phyloP scores from a whole-genome alignment of 2,888 invertebrate species.

The Cyaniris semiargus region DNA sequence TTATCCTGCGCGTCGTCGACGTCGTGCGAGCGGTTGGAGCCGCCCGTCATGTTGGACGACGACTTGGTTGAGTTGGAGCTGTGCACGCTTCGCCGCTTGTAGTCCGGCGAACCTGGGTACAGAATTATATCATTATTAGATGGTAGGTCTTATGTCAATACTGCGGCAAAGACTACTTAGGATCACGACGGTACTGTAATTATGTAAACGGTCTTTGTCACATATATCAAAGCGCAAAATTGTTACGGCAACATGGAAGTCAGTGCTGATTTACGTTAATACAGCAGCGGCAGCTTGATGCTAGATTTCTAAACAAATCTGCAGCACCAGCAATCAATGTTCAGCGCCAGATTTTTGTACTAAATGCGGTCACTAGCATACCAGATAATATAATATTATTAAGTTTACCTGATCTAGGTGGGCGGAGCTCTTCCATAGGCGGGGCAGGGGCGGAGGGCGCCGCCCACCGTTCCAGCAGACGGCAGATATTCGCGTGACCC shows the following conservation, averaged over 20 bases:
- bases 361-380: no score
- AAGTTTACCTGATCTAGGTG: conserved; percentile 35
- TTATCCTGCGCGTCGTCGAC: conserved; percentile 56
- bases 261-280: no score
- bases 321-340: no score
- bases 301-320: no score
- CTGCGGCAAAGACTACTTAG: no score
- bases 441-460: conserved; percentile 57
- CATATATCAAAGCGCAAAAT: no score
- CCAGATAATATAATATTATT: neutral
- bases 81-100: conserved; percentile 78
- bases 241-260: no score
- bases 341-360: no score
- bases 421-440: conserved; percentile 40
- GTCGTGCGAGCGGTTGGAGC: conserved; percentile 80
- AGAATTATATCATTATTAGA: neutral
- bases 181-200: no score
- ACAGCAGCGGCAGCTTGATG: no score
- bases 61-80: conserved; percentile 90
- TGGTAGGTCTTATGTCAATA: no score
- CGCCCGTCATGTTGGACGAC: conserved; percentile 87
- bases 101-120: conserved; percentile 67
- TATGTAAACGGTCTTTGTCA: no score
- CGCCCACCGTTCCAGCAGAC: conserved; percentile 87
- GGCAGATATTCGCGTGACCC: conserved; percentile 92